Conservation (phyloP, 2,113 vertebrate species). For the Thryonomys swinderianus region DNA sequence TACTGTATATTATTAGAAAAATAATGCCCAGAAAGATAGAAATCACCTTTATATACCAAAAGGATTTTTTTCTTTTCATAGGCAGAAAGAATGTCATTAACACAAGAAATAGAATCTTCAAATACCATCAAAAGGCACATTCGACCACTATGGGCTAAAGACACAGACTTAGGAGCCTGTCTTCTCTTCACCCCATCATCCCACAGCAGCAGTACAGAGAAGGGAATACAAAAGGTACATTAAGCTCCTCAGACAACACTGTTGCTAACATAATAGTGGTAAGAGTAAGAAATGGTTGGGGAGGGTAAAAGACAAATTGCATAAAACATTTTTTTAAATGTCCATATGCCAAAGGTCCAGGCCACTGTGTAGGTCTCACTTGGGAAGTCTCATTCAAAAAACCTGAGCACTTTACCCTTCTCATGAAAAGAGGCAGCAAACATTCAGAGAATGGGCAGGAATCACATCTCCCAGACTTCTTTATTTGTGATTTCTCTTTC, state of each 20-base stretch:
- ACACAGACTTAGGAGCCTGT: neutral
- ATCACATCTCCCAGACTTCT: neutral
- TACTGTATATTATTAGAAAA: neutral
- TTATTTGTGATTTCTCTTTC: neutral
- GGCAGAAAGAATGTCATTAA: slow-evolving; percentile 10
- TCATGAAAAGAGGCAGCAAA: neutral
- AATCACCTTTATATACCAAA: neutral
- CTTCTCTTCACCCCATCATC: neutral
- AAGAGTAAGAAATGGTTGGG: neutral
- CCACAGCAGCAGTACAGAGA: neutral
- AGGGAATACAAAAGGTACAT: neutral
- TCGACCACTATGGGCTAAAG: neutral
- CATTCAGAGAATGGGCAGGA: neutral
- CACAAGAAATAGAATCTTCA: neutral
- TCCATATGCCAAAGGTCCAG: neutral
- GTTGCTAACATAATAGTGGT: neutral
- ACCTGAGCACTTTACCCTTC: neutral
- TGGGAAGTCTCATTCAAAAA: neutral
- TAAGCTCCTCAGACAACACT: neutral
- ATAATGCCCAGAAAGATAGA: neutral
- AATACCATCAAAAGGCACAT: neutral
- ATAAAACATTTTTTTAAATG: neutral
- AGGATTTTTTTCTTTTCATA: neutral
- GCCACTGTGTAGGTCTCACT: neutral
- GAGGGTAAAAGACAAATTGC: neutral